phyloP scores from a whole-genome alignment of 2,113 vertebrate genomes.

The Charina bottae region DNA sequence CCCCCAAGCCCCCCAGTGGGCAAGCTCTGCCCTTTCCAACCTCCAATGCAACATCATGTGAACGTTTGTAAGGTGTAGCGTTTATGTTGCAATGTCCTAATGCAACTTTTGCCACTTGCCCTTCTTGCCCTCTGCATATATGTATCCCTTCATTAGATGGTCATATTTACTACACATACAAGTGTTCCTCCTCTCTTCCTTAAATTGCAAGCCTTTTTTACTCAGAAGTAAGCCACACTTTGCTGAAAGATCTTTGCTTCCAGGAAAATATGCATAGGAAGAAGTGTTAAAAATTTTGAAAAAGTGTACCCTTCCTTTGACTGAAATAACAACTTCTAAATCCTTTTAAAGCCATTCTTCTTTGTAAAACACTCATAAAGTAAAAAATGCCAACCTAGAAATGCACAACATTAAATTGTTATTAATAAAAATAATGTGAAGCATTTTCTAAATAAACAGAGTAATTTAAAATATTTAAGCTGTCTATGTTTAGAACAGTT shows the following conservation, averaged over 20 bases:
- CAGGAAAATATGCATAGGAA: neutral
- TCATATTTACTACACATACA: neutral
- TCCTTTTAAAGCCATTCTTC: neutral
- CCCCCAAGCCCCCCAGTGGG: neutral
- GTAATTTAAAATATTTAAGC: neutral
- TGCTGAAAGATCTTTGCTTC: neutral
- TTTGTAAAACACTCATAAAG: neutral
- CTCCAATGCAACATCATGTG: neutral
- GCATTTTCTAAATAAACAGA: neutral
- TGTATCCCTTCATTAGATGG: neutral
- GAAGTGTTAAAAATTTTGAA: constrained; percentile 9
- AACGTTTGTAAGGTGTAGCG: neutral
- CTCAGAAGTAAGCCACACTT: neutral
- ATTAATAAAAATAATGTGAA: neutral
- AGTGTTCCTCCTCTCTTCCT: neutral
- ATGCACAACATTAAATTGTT: neutral
- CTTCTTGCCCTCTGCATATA: neutral
- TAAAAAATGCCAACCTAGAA: neutral
- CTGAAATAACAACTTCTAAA: neutral
- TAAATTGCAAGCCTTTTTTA: neutral
- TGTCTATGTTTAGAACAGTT: neutral
- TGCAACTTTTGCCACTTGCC: neutral
- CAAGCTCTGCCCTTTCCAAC: neutral
- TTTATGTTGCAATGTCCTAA: neutral
- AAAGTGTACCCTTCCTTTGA: neutral